Percentiles rank a stretch among this genome's conserved stretches.
These are phyloP conservation scores for Acrobeloides nanus DNA, from an alignment of 2,888 invertebrate species.

Conservation along the genomic window DNA sequence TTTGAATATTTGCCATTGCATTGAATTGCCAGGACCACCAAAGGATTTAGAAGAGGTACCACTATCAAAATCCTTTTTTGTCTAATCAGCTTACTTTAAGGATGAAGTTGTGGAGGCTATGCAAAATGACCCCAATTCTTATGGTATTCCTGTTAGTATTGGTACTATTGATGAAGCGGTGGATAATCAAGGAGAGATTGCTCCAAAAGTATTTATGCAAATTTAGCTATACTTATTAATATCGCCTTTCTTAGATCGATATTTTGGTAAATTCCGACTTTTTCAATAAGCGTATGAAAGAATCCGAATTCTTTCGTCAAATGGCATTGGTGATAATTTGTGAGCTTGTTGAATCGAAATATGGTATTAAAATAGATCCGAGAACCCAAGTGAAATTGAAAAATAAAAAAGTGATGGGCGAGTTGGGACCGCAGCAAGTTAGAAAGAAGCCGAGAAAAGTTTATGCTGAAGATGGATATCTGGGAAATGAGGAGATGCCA, in stretches of 20 bases:
- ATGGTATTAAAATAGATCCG: constrained; percentile 30
- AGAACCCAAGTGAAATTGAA: constrained; percentile 27
- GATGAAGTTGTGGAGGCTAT: constrained; percentile 30
- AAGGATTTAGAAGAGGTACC: constrained; percentile 24
- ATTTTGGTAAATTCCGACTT: constrained; percentile 39
- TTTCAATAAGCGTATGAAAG: constrained; percentile 32
- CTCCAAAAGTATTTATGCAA: constrained; percentile 11
- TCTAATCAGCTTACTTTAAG: constrained; percentile 3
- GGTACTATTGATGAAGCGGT: constrained; percentile 34
- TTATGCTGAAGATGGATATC: no score
- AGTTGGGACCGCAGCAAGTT: constrained; percentile 27
- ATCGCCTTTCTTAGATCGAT: constrained; percentile 29
- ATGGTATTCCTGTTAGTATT: constrained; percentile 34
- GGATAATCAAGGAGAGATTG: constrained; percentile 32
- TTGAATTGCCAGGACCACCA: constrained; percentile 21
- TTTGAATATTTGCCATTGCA: constrained; percentile 39
- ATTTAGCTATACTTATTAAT: neutral
- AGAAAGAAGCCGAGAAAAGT: constrained; percentile 23
- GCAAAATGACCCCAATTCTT: constrained; percentile 15
- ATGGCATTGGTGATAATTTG: constrained; percentile 30
- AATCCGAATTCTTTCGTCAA: constrained; percentile 37
- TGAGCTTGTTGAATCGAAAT: constrained; percentile 28
- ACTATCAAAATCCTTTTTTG: neutral
- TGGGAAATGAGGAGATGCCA: no score
- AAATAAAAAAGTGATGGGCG: constrained; percentile 35